phyloP scores from a whole-genome alignment of 2,113 vertebrate species.

The Ailuropoda melanoleuca region DNA sequence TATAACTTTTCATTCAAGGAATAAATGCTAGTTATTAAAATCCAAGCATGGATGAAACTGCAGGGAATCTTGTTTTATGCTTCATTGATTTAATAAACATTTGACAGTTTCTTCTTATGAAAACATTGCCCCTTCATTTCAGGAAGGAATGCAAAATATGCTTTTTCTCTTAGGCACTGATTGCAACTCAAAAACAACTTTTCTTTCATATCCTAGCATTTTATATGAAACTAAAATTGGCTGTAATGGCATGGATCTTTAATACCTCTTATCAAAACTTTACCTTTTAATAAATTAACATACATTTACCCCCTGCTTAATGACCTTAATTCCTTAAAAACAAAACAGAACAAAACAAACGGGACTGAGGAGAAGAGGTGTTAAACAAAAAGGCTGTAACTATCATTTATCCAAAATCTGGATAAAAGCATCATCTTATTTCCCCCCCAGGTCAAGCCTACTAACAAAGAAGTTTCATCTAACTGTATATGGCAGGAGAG shows the following conservation, averaged over 20 bases:
- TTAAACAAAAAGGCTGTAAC: background rate
- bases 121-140: constrained; percentile 48
- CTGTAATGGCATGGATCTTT: constrained; percentile 28
- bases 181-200: constrained; percentile 35
- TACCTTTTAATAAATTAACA: constrained; percentile 17
- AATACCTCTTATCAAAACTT: constrained; percentile 27
- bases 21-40: constrained; percentile 70
- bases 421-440: background rate
- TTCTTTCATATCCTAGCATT: constrained; percentile 38
- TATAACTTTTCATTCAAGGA: constrained; percentile 55
- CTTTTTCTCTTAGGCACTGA: constrained; percentile 34
- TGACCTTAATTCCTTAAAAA: constrained; percentile 27
- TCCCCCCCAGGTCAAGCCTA: background rate
- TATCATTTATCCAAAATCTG: background rate
- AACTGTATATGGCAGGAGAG: background rate
- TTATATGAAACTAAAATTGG: constrained; percentile 41
- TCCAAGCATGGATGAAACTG: constrained; percentile 55
- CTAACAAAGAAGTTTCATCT: background rate
- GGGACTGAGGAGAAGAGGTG: background rate
- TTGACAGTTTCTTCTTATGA: constrained; percentile 46
- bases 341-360: background rate
- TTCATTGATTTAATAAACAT: constrained; percentile 73
- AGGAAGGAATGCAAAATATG: constrained; percentile 50
- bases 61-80: constrained; percentile 66
- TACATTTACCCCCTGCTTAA: background rate